Percentiles rank a stretch among this genome's conserved stretches.
Evolutionary conservation across 1,140 invertebrate genomes (phyloP).

Genomic region (Pseudomyrmex cubaensis): DNA sequence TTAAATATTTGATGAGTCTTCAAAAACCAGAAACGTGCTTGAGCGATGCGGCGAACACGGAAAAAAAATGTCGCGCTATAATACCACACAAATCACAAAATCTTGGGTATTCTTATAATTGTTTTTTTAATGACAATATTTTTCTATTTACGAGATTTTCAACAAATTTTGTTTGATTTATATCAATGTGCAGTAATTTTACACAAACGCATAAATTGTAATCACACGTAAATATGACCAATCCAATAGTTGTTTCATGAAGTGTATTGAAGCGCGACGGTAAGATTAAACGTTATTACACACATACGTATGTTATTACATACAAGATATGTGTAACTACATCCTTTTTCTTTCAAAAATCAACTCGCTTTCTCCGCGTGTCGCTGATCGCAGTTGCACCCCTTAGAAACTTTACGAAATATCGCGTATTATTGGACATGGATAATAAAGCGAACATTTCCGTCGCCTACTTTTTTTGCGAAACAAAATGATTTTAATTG

Average conservation of each 20-base stretch:
- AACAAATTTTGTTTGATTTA: background rate
- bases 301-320: constrained; percentile 11
- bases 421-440: constrained; percentile 51
- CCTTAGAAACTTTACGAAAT: constrained; percentile 33
- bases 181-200: background rate
- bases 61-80: constrained; percentile 21
- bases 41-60: background rate
- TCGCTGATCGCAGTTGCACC: constrained; percentile 5
- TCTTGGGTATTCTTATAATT: background rate
- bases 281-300: constrained; percentile 25
- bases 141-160: background rate
- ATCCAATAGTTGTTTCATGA: background rate
- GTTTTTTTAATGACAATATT: constrained; percentile 9
- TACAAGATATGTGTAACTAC: constrained; percentile 25
- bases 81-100: background rate
- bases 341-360: constrained; percentile 32
- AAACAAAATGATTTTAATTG: constrained; percentile 57
- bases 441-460: constrained; percentile 61
- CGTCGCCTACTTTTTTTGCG: constrained; percentile 50
- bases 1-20: constrained; percentile 55
- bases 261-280: constrained; percentile 30
- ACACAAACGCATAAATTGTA: no score
- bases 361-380: constrained; percentile 47
- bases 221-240: no score
- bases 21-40: constrained; percentile 10